Evolutionary conservation across 2,113 vertebrate genomes (phyloP), one percentile per base, ranked within the genome.

Genomic region (Formicarius rufipectus): DNA sequence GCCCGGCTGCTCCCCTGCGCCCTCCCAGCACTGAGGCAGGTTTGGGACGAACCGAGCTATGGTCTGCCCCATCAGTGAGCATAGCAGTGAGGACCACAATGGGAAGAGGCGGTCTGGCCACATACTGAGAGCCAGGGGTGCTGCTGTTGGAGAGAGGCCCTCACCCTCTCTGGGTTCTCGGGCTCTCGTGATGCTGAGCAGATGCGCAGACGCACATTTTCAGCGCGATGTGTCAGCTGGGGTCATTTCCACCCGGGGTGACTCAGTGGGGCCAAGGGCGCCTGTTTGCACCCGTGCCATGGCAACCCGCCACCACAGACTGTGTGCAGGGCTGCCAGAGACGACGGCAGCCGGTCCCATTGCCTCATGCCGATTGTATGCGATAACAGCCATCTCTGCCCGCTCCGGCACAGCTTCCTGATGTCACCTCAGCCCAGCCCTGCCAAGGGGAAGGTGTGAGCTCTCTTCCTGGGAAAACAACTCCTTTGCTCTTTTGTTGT

Each of bases 21-120:
- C 16, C 52, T 30, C 23, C n/a, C 1, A 2, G 31, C 45, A 52
- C 49, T 2, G 1, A 42, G 44, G 15, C 55, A 62, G n/a, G 24
- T 42, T 74, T 0, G 0, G 30, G n/a, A 39, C 0, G 0, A 79
- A 31, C 12, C 0, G 5, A 45, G 42, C 37, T 55, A 9, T 0
- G 1, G 47, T 27, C 33, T 68, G 30, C 20, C 30, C 18, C 33
- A 23, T 33, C 22, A 49, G 35, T 2, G 2, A 24, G 31, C 9
- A 1, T 3, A 3, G 23, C 33, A 2, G 4, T 4, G 8, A 11
- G 5, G 31, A 71, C 44, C 68, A 14, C 50, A 37, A 37, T 0
- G 3, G 27, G 33, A 68, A 68, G 35, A n/a, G 20, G 45, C 40
- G 10, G 3, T 44, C 20, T 2, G 0, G 31, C 31, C 47, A 20